Evolutionary conservation across 2,797 vertebrate genomes (phyloP).

Genomic region (Hypotaenidia philippensis): DNA sequence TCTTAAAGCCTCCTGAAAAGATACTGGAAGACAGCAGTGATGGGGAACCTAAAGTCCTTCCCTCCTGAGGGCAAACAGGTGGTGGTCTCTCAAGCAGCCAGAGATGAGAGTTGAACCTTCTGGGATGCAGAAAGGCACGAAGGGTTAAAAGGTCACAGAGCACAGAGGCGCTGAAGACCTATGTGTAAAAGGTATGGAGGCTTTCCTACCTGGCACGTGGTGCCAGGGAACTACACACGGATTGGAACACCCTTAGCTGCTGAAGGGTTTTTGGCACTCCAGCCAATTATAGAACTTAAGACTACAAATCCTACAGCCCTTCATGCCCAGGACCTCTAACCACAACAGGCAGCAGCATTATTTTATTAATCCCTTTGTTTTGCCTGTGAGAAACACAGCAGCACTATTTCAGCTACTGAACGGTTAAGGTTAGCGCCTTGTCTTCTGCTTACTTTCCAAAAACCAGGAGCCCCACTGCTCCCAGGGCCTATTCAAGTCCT

Average conservation of each 20-base stretch:
- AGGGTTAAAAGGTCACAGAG: not conserved
- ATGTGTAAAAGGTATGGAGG: not conserved
- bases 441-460: conserved; percentile 34
- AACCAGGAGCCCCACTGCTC: conserved; percentile 48
- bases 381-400: conserved; percentile 4
- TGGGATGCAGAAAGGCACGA: not conserved
- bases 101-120: not conserved
- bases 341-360: conserved; percentile 34
- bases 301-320: not conserved
- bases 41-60: not conserved
- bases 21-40: not conserved
- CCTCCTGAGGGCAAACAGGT: not conserved
- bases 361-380: conserved; percentile 65
- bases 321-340: conserved; percentile 26
- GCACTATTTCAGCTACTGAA: conserved; percentile 38
- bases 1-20: conserved; percentile 20
- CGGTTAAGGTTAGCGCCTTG: conserved; percentile 33
- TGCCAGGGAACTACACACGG: not conserved
- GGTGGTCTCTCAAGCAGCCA: not conserved
- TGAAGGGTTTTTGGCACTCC: conserved; percentile 27
- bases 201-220: not conserved
- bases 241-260: not conserved
- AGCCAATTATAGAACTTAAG: not conserved
- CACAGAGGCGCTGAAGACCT: not conserved
- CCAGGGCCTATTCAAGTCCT: conserved; percentile 46